phyloP scores from a whole-genome alignment of 2,113 vertebrate species.

The Bagarius yarrelli region DNA sequence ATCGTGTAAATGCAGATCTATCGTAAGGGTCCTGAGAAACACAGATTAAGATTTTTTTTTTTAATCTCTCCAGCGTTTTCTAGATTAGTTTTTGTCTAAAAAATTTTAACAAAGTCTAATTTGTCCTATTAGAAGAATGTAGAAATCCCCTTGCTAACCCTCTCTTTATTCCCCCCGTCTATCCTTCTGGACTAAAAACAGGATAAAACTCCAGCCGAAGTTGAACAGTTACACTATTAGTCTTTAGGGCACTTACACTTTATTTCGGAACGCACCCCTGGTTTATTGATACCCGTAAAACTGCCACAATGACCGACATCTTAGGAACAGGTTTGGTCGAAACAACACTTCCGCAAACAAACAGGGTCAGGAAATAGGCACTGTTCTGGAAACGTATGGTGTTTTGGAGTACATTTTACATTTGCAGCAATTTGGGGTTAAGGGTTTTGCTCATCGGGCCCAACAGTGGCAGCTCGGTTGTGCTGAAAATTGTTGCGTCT shows the following conservation, averaged over 20 bases:
- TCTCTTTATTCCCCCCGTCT: neutral
- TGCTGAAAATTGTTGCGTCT: no score
- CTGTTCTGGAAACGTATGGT: no score
- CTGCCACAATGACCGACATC: neutral
- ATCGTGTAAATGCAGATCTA: constrained; percentile 15
- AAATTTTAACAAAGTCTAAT: neutral
- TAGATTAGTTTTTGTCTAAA: neutral
- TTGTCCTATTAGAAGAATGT: neutral
- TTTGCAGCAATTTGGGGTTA: no score
- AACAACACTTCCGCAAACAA: neutral
- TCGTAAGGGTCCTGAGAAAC: neutral
- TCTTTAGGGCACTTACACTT: neutral
- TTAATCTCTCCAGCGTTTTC: constrained; percentile 32
- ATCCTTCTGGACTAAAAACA: neutral
- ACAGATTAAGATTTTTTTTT: neutral
- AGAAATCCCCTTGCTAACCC: neutral
- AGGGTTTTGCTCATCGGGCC: no score
- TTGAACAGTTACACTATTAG: neutral
- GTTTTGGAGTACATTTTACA: no score
- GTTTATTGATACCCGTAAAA: neutral
- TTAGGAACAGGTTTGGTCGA: neutral
- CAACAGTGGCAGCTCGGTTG: no score
- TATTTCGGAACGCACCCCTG: neutral
- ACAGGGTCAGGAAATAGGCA: no score
- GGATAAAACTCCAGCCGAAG: neutral